Evolutionary conservation across 2,888 invertebrate species (phyloP).

Genomic region (Cerceris ruficornis): DNA sequence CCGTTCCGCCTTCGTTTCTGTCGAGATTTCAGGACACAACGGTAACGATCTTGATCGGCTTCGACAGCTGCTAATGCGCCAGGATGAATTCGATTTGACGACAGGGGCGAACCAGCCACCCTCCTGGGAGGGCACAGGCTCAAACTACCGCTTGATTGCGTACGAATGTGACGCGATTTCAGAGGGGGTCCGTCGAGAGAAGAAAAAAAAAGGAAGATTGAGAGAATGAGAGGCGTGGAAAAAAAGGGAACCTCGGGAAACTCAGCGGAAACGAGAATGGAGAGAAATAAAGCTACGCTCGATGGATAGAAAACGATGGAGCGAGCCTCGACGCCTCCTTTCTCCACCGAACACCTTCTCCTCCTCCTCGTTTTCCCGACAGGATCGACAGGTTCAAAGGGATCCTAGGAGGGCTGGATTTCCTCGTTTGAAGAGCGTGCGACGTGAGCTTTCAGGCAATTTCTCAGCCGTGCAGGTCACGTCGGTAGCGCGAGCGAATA

Average conservation of each 20-base stretch:
- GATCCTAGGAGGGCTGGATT: conserved; percentile 48
- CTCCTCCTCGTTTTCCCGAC: conserved; percentile 1
- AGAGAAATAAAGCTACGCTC: conserved; percentile 23
- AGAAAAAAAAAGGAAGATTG: conserved; percentile 7
- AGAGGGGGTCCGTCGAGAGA: conserved; percentile 49
- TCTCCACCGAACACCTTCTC: not conserved
- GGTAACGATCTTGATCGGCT: conserved; percentile 68
- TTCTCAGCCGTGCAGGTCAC: conserved; percentile 60
- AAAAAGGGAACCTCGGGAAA: not conserved
- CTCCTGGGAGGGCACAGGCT: conserved; percentile 36
- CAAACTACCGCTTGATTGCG: conserved; percentile 71
- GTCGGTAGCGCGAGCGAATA: conserved; percentile 45
- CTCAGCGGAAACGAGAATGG: conserved; percentile 12
- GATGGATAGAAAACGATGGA: conserved; percentile 18
- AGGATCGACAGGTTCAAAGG: conserved; percentile 62
- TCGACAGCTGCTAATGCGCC: conserved; percentile 76
- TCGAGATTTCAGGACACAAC: conserved; percentile 41
- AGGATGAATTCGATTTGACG: conserved; percentile 72
- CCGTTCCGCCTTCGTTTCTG: conserved; percentile 26
- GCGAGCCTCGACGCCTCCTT: not conserved
- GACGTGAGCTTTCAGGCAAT: conserved; percentile 62
- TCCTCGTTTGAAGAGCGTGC: conserved; percentile 61
- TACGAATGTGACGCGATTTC: conserved; percentile 72
- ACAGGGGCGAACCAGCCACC: conserved; percentile 23
- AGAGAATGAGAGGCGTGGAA: not conserved